Base-by-base conservation (phyloP, 2,797 vertebrate species). In the Telmatherina bonti region DNA sequence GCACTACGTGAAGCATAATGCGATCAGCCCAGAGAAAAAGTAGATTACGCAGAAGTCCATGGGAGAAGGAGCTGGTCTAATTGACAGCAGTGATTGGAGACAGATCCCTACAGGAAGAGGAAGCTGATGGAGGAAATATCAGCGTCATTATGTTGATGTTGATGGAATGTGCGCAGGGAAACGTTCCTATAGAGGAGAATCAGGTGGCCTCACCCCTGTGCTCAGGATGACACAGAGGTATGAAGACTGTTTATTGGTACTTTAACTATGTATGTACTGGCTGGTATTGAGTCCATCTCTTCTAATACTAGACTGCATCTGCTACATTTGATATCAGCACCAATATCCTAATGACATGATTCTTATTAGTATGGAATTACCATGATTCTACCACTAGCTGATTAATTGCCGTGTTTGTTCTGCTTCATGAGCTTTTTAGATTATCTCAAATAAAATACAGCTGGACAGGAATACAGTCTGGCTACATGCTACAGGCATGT, bases 51-150 rank as follows among this genome's bases (percentile, higher is more conserved):
- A 91, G 93, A 92, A 95, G 94, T 95, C 95, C 81, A 94, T 90
- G 93, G 95, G 95, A 95, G 96, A 96, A 96, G 95, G 94, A 94
- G 92, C 94, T 93, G 93, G 72, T 87, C 90, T 94, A 92, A 95
- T 94, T 96, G 96, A 95, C 95, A 97, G 95, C 86, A 85, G 88
- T 96, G 96, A 97, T 94, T 95, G 91, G 95, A 97, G 93, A 93
- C 96, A 97, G 97, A 96, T 94, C 94, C 95, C 93, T 91, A 94
- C 94, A 93, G 87, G 89, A 90, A 93, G 79, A 86, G 88, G 93
- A 93, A 91, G 93, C 94, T 94, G 94, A 95, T 95, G 93, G 95
- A 96, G 96, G 96, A 97, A 96, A 94, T 92, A 93, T 88, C 84
- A 89, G 79, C 72, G 85, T 92, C 86, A 92, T 91, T 85, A n/a